phyloP scores from a whole-genome alignment of 2,888 invertebrate species.

The Oscheius sp. region DNA sequence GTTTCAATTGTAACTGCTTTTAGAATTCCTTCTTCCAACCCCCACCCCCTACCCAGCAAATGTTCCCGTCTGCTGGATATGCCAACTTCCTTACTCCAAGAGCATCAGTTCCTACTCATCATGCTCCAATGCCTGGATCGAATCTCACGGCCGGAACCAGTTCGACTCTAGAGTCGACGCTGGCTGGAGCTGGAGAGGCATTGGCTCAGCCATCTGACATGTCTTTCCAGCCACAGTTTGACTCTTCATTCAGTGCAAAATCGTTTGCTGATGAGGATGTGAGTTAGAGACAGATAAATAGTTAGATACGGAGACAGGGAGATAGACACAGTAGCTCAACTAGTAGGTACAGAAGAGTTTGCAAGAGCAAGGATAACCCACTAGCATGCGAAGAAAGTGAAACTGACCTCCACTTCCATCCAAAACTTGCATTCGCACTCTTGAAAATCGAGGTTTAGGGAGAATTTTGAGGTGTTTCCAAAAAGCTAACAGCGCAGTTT shows the following conservation, averaged over 20 bases:
- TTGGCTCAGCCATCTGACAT: slow-evolving; percentile 46
- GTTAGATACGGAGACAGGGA: neutral
- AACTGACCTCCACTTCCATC: no score
- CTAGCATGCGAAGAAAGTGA: no score
- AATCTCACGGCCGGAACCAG: slow-evolving; percentile 21
- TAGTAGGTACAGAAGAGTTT: no score
- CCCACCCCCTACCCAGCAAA: neutral
- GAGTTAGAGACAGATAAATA: neutral
- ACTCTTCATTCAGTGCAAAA: slow-evolving; percentile 16
- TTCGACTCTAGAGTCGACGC: slow-evolving; percentile 17
- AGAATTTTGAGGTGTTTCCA: no score
- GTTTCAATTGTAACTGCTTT: neutral
- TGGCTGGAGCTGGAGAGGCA: slow-evolving; percentile 47
- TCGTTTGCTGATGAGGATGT: neutral
- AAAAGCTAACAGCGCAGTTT: no score
- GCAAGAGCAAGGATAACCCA: no score
- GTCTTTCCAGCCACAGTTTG: slow-evolving; percentile 35
- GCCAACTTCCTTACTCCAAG: neutral
- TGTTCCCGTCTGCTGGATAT: neutral
- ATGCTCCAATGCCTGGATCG: neutral
- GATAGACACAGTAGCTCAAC: no score
- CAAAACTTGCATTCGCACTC: no score
- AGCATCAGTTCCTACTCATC: neutral
- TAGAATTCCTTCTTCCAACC: slow-evolving; percentile 1
- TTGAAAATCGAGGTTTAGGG: no score